Evolutionary conservation across 2,888 invertebrate genomes (phyloP).

Genomic region (Zeuzera pyrina): DNA sequence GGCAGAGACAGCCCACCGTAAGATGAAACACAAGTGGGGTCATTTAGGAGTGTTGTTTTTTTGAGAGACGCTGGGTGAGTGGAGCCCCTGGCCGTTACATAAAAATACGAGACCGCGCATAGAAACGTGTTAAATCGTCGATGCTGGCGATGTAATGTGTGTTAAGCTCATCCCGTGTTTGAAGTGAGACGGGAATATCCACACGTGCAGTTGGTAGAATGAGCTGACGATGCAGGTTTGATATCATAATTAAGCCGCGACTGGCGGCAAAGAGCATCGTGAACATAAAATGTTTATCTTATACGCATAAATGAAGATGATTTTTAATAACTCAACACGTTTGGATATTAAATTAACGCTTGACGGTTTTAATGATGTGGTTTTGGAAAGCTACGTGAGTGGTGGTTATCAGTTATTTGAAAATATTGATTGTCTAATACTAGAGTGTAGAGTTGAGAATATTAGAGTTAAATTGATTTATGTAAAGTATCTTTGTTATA

Average conservation of each 20-base stretch:
- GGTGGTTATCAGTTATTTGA: too few relatives aligned
- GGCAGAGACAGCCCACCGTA: conserved; percentile 25
- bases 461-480: too few relatives aligned
- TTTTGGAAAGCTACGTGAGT: too few relatives aligned
- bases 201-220: conserved; percentile 31
- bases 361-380: conserved; percentile 26
- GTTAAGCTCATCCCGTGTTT: conserved; percentile 37
- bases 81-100: conserved; percentile 28
- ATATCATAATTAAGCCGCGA: conserved; percentile 62
- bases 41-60: conserved; percentile 35
- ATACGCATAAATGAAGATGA: conserved; percentile 47
- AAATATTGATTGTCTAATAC: too few relatives aligned
- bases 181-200: conserved; percentile 35
- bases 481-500: too few relatives aligned
- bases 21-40: conserved; percentile 38
- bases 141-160: conserved; percentile 44
- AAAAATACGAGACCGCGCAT: conserved; percentile 65
- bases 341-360: conserved; percentile 43
- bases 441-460: too few relatives aligned
- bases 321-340: conserved; percentile 51
- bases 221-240: conserved; percentile 54
- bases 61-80: conserved; percentile 17
- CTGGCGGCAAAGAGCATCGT: too few relatives aligned
- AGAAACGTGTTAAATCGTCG: conserved; percentile 68
- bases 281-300: conserved; percentile 61